Evolutionary conservation across 2,888 invertebrate species (phyloP).

Genomic region (Blera fallax): DNA sequence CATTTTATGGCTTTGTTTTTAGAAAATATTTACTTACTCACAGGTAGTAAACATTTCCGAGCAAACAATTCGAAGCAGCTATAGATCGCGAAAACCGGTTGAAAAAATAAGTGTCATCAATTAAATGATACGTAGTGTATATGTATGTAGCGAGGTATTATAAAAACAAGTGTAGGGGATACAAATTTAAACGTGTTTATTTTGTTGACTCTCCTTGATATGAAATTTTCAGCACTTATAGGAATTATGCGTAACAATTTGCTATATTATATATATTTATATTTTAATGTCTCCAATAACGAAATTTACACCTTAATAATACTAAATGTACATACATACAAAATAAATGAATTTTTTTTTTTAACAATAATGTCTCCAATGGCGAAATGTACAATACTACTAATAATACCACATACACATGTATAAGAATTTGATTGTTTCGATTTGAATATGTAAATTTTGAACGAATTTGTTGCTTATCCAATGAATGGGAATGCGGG

Average conservation of each 20-base stretch:
- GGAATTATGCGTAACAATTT: slow-evolving; percentile 26
- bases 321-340: slow-evolving; percentile 39
- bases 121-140: too few species aligned
- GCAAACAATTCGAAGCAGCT: too few species aligned
- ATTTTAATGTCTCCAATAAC: slow-evolving; percentile 44
- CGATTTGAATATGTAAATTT: not conserved
- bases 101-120: too few species aligned
- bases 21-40: too few species aligned
- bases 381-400: slow-evolving; percentile 55
- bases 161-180: not conserved
- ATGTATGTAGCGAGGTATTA: too few species aligned
- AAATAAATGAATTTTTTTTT: slow-evolving; percentile 26
- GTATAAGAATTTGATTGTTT: not conserved
- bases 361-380: slow-evolving; percentile 47
- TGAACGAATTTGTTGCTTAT: slow-evolving; percentile 76
- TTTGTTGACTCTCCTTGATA: not conserved
- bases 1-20: too few species aligned
- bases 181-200: not conserved
- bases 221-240: not conserved
- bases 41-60: too few species aligned
- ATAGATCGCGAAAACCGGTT: too few species aligned
- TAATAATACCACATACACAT: slow-evolving; percentile 45
- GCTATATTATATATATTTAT: not conserved
- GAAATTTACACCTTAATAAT: slow-evolving; percentile 63
- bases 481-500: slow-evolving; percentile 89